phyloP scores from a whole-genome alignment of 2,113 vertebrate genomes.

The Clarias gariepinus region DNA sequence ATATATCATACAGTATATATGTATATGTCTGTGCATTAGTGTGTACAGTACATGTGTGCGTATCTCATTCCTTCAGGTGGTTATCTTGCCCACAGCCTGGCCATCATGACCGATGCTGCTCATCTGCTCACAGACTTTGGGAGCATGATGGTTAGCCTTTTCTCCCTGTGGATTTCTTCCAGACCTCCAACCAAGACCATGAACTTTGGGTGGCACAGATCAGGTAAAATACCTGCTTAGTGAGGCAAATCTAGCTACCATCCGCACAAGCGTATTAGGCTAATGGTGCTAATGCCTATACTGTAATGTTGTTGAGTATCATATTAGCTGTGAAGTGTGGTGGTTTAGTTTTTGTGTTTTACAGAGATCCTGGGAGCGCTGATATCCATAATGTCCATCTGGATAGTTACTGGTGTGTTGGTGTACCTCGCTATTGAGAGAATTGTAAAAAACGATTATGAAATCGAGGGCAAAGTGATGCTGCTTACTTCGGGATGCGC shows the following conservation, averaged over 20 bases:
- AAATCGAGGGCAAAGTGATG: conserved; percentile 91
- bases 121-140: conserved; percentile 93
- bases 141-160: conserved; percentile 94
- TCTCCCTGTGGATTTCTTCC: conserved; percentile 93
- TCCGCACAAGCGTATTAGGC: neutral
- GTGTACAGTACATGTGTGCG: neutral
- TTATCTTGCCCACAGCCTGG: conserved; percentile 93
- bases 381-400: conserved; percentile 91
- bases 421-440: conserved; percentile 90
- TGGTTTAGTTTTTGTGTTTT: neutral
- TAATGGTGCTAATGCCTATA: neutral
- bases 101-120: conserved; percentile 94
- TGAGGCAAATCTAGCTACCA: neutral
- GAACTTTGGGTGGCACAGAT: conserved; percentile 95
- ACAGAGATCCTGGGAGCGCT: conserved; percentile 90
- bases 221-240: conserved; percentile 73
- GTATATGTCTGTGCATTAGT: neutral
- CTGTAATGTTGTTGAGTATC: neutral
- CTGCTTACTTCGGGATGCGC: conserved; percentile 87
- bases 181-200: conserved; percentile 86
- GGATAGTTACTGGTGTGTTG: conserved; percentile 88
- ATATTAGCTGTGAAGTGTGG: neutral
- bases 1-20: too few relatives aligned
- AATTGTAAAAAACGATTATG: conserved; percentile 88
- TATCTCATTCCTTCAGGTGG: conserved; percentile 75